Evolutionary conservation across 2,113 vertebrate species (phyloP), one percentile per base, ranked within the genome.

Genomic region (Antigone vipio): DNA sequence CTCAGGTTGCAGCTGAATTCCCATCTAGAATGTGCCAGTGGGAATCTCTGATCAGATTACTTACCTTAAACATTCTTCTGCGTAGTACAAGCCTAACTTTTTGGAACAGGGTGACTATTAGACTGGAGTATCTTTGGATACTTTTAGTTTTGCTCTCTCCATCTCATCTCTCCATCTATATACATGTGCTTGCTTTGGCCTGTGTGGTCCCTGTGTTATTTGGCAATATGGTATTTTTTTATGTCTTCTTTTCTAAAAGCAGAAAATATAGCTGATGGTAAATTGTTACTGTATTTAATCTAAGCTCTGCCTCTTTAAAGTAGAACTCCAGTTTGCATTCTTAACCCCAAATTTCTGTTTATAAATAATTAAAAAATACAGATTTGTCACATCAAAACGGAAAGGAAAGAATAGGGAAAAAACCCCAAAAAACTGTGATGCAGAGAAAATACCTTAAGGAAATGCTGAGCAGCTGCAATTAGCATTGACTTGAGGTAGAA

Each of bases 381-480:
- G 5, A 35, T 72, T 49, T 59, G 30, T 55, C 63, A 71, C 45
- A 73, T 82, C 22, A 67, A 45, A 87, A 83, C 32, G 17, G 40
- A 53, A 79, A 74, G 14, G 24, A 85, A 63, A 76, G 44, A 64
- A 71, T 2, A 55, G 7, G 7, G 24, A 32, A 30, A 60, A 15
- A 55, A 35, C 1, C 32, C 17, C 8, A 23, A 60, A 55, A 44
- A 12, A 0, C 0, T 18, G 8, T 12, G 15, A 60, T 44, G 26
- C 30, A 66, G 56, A 81, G 38, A 53, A 76, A 85, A 52, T 20
- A 42, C 7, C 15, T 55, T 42, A 86, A 55, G 58, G 52, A 72
- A 44, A 53, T 49, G 11, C 58, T 53, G n/a, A 82, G 26, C 44
- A 60, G 14, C 58, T 81, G 58, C 64, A 76, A 53, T 71, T 35